phyloP scores from a whole-genome alignment of 2,888 invertebrate species.

The Drosophila tripunctata region DNA sequence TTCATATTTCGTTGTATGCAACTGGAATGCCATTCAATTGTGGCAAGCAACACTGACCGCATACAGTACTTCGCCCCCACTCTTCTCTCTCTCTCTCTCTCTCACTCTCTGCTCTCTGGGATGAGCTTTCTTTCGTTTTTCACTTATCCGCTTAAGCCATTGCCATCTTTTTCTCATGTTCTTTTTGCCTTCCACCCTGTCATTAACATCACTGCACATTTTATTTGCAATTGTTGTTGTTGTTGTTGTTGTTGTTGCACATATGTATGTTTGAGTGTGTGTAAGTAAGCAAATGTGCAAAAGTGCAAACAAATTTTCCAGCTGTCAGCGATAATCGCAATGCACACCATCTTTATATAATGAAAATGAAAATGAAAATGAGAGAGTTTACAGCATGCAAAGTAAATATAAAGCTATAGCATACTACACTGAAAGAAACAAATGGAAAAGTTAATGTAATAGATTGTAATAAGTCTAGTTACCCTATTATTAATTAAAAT shows the following conservation, averaged over 20 bases:
- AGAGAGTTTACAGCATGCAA: constrained; percentile 12
- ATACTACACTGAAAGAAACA: no score
- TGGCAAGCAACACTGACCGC: constrained; percentile 40
- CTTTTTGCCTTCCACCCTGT: constrained; percentile 19
- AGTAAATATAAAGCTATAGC: constrained; percentile 32
- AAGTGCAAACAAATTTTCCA: constrained; percentile 12
- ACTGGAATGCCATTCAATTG: constrained; percentile 62
- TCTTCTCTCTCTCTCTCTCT: not conserved
- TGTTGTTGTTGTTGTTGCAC: constrained; percentile 8
- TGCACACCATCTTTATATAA: constrained; percentile 49
- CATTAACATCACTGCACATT: constrained; percentile 52
- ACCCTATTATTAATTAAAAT: no score
- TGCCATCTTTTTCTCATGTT: constrained; percentile 5
- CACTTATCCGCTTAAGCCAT: constrained; percentile 46
- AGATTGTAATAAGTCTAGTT: no score
- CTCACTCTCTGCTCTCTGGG: not conserved
- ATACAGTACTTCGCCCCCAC: not conserved
- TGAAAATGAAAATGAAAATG: constrained; percentile 39
- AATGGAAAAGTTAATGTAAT: no score
- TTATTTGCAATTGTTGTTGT: constrained; percentile 13
- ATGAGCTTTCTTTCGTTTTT: constrained; percentile 50
- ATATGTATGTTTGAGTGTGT: no score
- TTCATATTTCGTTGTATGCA: constrained; percentile 36
- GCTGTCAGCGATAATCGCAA: constrained; percentile 38
- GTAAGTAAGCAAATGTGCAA: constrained; percentile 16